phyloP scores from a whole-genome alignment of 2,888 invertebrate genomes.

The Drosophila gaucha region DNA sequence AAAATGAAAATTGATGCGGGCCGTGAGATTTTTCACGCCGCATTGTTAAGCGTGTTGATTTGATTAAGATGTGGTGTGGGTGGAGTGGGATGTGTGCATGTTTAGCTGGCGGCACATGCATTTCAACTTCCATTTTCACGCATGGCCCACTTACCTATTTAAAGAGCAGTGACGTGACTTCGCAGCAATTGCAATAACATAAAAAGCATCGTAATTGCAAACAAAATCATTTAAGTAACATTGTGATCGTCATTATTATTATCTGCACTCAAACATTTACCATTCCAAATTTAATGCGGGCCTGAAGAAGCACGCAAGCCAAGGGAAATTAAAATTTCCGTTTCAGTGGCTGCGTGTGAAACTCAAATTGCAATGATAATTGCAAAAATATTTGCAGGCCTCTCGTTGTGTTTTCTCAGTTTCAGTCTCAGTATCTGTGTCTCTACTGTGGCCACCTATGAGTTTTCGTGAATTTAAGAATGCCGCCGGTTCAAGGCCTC shows the following conservation, averaged over 20 bases:
- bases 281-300: constrained; percentile 34
- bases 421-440: constrained; percentile 5
- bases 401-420: constrained; percentile 39
- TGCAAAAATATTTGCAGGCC: constrained; percentile 45
- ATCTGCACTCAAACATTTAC: constrained; percentile 30
- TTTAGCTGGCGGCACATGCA: constrained; percentile 13
- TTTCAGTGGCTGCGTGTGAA: constrained; percentile 46
- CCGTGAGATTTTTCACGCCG: constrained; percentile 70
- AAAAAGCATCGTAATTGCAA: constrained; percentile 28
- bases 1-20: constrained; percentile 69
- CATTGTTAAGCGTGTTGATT: constrained; percentile 69
- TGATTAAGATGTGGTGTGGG: constrained; percentile 53
- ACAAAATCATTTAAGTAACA: constrained; percentile 15
- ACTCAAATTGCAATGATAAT: constrained; percentile 66
- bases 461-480: constrained; percentile 10
- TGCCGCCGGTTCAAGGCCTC: constrained; percentile 25
- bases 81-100: not conserved
- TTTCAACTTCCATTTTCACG: constrained; percentile 14
- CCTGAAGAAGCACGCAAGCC: constrained; percentile 49
- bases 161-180: constrained; percentile 54
- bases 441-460: constrained; percentile 31
- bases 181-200: constrained; percentile 17
- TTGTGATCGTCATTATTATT: constrained; percentile 23
- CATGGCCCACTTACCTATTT: constrained; percentile 66
- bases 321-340: constrained; percentile 71